Percentiles rank a stretch among this genome's conserved stretches.
phyloP scores from a whole-genome alignment of 2,113 vertebrate species.

The Genyomyrus donnyi region DNA sequence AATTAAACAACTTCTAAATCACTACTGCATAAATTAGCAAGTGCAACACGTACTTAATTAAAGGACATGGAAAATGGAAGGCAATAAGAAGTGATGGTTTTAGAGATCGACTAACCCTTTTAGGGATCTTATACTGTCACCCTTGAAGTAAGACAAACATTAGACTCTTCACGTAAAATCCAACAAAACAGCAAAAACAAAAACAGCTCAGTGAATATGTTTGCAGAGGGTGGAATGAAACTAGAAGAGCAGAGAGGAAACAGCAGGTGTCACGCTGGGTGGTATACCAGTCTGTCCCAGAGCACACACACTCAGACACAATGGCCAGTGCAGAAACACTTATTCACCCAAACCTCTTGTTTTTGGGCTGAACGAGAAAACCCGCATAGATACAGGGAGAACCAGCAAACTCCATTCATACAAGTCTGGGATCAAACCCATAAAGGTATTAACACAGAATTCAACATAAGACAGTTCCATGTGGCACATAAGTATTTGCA shows the following conservation, averaged over 20 bases:
- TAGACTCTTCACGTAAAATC: neutral
- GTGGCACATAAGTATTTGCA: neutral
- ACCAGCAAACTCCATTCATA: neutral
- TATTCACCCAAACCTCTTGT: neutral
- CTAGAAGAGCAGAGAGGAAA: neutral
- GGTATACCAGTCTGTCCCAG: neutral
- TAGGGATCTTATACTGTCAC: neutral
- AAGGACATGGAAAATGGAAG: neutral
- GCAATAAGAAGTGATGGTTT: neutral
- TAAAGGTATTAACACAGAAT: neutral
- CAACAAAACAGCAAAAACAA: neutral
- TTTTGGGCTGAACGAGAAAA: neutral
- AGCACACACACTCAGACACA: neutral
- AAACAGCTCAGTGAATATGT: neutral
- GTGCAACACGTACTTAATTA: neutral
- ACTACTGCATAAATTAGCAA: neutral
- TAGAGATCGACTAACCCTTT: neutral
- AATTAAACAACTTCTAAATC: neutral
- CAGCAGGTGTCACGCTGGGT: neutral
- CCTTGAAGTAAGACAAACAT: neutral
- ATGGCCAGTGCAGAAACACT: neutral
- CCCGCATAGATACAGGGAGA: neutral
- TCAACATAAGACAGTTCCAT: neutral
- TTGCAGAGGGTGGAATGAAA: neutral
- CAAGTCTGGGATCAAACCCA: neutral